Evolutionary conservation across 1,140 invertebrate genomes (phyloP), one percentile per base, ranked within the genome.

Genomic region (Pteromalus puparum): DNA sequence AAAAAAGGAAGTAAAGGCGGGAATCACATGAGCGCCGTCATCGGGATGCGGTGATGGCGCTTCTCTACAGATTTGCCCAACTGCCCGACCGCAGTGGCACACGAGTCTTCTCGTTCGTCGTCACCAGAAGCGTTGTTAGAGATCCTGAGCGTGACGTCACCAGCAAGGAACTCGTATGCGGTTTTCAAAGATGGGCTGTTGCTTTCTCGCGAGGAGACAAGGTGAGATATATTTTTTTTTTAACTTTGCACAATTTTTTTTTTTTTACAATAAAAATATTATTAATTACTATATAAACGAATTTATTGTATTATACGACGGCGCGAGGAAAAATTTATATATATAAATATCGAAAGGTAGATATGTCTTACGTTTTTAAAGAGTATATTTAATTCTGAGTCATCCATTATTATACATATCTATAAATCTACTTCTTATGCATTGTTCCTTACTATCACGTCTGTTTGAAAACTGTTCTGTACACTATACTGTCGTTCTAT

Each of bases 131-230:
- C 75, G 96, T 97, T 87, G 97, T 96, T 10, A 93, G 96, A 46
- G 96, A 97, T 92, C 94, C 96, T 13, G 96, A 97, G 91, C 95
- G 96, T 74, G 96, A 97, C 92, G 96, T 97, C 87, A 97, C 96
- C 53, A 96, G 96, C 85, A 97, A 97, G 91, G 97, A 98, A 90
- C 96, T 98, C 90, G 95, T 95, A 38, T 97, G 97, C 92, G 97
- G 97, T 12, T 96, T 97, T 90, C 97, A 98, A 89, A 94, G 95
- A 93, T 98, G 97, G 97, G 96, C 96, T n/a, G 96, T 98, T 78
- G 96, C 96, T 3, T 97, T 98, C 91, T 96, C 95, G 0, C 94
- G 96, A 26, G 95, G 95, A 42, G 97, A 97, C 89, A 96, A 96
- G 90, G 94, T 95, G 83, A 88, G 91, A 42, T 34, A 34, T 34